These are phyloP conservation scores for Leptinotarsa texana DNA, from an alignment of 1,140 invertebrate genomes.

Conservation along the genomic window DNA sequence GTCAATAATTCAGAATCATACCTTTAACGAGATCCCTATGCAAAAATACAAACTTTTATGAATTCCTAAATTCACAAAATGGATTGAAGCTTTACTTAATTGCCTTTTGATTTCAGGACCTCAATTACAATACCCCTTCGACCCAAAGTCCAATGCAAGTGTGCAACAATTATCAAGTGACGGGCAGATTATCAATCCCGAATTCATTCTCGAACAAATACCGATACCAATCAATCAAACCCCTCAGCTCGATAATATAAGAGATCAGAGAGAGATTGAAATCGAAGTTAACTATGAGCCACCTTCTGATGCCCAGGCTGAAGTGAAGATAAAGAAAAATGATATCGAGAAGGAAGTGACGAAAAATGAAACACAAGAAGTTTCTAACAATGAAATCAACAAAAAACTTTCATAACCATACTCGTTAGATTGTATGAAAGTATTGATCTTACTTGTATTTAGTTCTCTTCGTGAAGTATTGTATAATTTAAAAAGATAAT, in stretches of 20 bases:
- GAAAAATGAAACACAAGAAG: not conserved
- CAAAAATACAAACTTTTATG: no score
- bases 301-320: conserved; percentile 20
- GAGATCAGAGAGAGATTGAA: conserved; percentile 14
- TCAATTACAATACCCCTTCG: not conserved
- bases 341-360: not conserved
- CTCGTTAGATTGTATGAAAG: no score
- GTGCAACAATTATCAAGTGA: not conserved
- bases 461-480: no score
- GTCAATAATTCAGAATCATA: no score
- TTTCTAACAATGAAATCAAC: no score
- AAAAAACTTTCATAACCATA: no score
- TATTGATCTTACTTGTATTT: no score
- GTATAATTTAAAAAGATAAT: no score
- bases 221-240: not conserved
- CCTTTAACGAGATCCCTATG: no score
- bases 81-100: no score
- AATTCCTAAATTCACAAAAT: no score
- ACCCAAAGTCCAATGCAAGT: not conserved
- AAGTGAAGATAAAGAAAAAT: conserved; percentile 18
- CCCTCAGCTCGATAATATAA: not conserved
- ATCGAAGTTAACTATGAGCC: conserved; percentile 26
- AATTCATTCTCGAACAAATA: not conserved
- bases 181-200: not conserved
- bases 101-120: not conserved